phyloP scores from a whole-genome alignment of 2,113 vertebrate genomes.

The Prochilodus magdalenae region DNA sequence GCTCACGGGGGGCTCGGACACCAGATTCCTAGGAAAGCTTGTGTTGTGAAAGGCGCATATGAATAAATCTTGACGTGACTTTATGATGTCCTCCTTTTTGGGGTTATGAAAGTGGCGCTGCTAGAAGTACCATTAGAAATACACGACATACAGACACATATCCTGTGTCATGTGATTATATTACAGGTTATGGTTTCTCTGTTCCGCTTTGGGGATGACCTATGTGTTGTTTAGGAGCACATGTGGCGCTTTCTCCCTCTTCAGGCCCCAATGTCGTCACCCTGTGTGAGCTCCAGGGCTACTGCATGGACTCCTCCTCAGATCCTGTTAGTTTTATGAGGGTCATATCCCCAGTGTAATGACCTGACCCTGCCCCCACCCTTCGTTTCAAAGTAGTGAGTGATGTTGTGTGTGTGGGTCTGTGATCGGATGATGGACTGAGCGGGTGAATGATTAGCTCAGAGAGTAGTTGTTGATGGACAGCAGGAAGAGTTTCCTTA shows the following conservation, averaged over 20 bases:
- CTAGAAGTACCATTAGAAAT: no score
- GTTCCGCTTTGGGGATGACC: no score
- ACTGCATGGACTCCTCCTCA: constrained; percentile 31
- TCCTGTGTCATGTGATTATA: no score
- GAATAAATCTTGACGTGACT: no score
- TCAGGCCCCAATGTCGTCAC: not conserved
- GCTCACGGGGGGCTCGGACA: no score
- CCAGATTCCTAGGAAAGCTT: no score
- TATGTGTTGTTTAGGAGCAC: not conserved
- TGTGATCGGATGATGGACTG: not conserved
- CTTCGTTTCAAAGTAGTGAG: constrained; percentile 4
- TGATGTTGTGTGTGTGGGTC: not conserved
- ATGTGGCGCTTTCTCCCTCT: not conserved
- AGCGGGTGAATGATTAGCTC: not conserved
- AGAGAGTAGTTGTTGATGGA: not conserved
- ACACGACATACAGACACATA: no score
- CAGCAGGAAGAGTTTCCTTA: not conserved
- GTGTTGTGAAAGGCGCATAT: no score
- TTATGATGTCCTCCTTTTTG: no score
- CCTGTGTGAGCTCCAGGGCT: not conserved
- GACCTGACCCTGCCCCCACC: not conserved
- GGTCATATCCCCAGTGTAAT: constrained; percentile 40
- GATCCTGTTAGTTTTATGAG: constrained; percentile 43
- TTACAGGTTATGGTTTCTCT: no score
- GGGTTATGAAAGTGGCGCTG: no score